These are phyloP conservation scores for Lycia hirtaria DNA, from an alignment of 2,888 invertebrate species.

Conservation along the genomic window DNA sequence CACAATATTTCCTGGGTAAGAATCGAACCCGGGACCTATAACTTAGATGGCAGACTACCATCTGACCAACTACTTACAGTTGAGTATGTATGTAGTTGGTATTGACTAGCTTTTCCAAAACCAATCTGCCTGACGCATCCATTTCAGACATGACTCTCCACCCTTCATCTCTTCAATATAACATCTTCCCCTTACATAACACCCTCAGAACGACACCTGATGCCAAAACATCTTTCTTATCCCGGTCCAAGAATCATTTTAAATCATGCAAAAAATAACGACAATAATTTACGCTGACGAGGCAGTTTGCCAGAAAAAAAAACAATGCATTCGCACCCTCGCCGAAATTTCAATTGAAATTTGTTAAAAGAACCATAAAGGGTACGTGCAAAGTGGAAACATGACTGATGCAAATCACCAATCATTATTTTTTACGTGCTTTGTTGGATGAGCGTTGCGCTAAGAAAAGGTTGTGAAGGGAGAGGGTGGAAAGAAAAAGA, in stretches of 20 bases:
- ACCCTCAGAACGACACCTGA: slow-evolving; percentile 22
- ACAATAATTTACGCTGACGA: slow-evolving; percentile 25
- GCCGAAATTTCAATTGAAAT: slow-evolving; percentile 40
- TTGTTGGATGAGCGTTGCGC: slow-evolving; percentile 23
- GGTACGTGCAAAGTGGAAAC: slow-evolving; percentile 32
- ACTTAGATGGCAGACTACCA: too few species aligned
- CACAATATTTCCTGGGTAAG: too few species aligned
- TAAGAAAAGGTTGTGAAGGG: slow-evolving; percentile 20
- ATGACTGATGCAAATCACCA: slow-evolving; percentile 38
- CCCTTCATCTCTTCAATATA: slow-evolving; percentile 8
- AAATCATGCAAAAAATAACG: slow-evolving; percentile 16
- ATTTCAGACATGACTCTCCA: slow-evolving; percentile 2
- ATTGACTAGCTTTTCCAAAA: too few species aligned
- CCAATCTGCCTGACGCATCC: too few species aligned
- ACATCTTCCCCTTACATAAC: slow-evolving; percentile 6
- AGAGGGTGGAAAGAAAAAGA: slow-evolving; percentile 15
- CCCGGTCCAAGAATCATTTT: slow-evolving; percentile 22
- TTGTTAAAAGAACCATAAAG: slow-evolving; percentile 32
- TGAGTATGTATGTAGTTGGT: too few species aligned
- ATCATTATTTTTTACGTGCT: slow-evolving; percentile 37
- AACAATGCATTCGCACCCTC: slow-evolving; percentile 39
- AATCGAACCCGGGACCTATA: too few species aligned
- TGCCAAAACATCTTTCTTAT: slow-evolving; percentile 23
- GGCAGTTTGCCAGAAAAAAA: slow-evolving; percentile 30
- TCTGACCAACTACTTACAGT: too few species aligned